Percentiles rank a stretch among this genome's conserved stretches.
phyloP scores from a whole-genome alignment of 2,797 vertebrate species.

The Stomatorhinus walkeri region DNA sequence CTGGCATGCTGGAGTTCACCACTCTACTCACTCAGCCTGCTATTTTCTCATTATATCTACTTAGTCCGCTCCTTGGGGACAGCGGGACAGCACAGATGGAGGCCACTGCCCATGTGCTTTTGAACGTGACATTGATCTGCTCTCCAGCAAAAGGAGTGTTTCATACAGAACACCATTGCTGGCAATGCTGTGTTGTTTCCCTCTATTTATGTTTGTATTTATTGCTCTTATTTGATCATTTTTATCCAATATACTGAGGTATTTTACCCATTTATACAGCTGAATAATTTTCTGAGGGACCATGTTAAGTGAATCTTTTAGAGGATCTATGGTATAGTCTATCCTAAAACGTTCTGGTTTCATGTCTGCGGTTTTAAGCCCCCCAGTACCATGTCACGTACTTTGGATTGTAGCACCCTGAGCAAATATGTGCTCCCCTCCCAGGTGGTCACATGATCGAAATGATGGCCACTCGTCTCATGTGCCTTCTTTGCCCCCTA shows the following conservation, averaged over 20 bases:
- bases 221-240: neutral
- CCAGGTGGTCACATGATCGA: neutral
- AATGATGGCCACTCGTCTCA: neutral
- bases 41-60: constrained; percentile 23
- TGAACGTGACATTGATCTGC: neutral
- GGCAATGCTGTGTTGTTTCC: neutral
- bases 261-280: neutral
- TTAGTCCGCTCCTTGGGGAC: constrained; percentile 32
- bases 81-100: constrained; percentile 2
- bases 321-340: neutral
- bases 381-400: neutral
- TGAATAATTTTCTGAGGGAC: neutral
- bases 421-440: neutral
- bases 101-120: neutral
- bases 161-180: neutral
- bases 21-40: constrained; percentile 4
- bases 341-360: neutral
- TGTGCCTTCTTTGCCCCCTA: constrained; percentile 21
- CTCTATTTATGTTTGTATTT: neutral
- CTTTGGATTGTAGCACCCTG: neutral
- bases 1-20: neutral
- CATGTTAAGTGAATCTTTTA: neutral
- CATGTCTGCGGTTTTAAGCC: neutral
- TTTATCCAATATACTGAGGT: neutral
- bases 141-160: neutral